These are phyloP conservation scores for Noctua comes DNA, from an alignment of 2,888 invertebrate species.

Conservation along the genomic window DNA sequence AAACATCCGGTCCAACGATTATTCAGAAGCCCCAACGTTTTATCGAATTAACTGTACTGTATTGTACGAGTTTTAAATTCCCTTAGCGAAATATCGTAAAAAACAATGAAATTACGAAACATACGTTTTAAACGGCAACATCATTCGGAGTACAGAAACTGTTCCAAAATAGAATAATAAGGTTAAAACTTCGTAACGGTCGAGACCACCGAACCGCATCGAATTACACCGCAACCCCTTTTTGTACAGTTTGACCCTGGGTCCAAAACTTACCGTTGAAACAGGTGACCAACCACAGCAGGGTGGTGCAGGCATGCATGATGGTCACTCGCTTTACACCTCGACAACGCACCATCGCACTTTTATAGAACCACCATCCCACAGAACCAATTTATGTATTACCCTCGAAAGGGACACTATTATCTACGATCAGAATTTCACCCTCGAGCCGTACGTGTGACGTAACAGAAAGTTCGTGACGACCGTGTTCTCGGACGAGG, in stretches of 20 bases:
- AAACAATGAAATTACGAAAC: conserved; percentile 50
- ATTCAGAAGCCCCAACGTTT: conserved; percentile 46
- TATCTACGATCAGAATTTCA: conserved; percentile 77
- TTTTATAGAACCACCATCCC: conserved; percentile 84
- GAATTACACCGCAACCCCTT: conserved; percentile 71
- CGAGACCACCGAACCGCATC: conserved; percentile 77
- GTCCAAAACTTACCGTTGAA: conserved; percentile 85
- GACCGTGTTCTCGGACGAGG: conserved; percentile 54
- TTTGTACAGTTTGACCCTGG: conserved; percentile 74
- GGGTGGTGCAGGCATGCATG: conserved; percentile 80
- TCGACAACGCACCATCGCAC: conserved; percentile 85
- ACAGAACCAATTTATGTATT: conserved; percentile 78
- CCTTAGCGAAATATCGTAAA: conserved; percentile 37
- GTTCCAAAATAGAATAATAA: conserved; percentile 53
- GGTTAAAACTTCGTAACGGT: conserved; percentile 71
- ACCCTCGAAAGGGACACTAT: conserved; percentile 69
- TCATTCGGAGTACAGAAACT: conserved; percentile 39
- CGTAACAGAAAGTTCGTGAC: conserved; percentile 83
- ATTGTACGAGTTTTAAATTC: conserved; percentile 50
- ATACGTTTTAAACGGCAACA: conserved; percentile 43
- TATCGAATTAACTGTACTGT: conserved; percentile 37
- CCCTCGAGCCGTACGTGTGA: conserved; percentile 80
- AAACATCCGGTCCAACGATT: conserved; percentile 54
- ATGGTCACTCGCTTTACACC: conserved; percentile 80
- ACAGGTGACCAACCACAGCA: conserved; percentile 85